Percentiles rank a stretch among this genome's conserved stretches.
Evolutionary conservation across 2,113 vertebrate genomes (phyloP).

Genomic region (Micronycteris hirsuta): DNA sequence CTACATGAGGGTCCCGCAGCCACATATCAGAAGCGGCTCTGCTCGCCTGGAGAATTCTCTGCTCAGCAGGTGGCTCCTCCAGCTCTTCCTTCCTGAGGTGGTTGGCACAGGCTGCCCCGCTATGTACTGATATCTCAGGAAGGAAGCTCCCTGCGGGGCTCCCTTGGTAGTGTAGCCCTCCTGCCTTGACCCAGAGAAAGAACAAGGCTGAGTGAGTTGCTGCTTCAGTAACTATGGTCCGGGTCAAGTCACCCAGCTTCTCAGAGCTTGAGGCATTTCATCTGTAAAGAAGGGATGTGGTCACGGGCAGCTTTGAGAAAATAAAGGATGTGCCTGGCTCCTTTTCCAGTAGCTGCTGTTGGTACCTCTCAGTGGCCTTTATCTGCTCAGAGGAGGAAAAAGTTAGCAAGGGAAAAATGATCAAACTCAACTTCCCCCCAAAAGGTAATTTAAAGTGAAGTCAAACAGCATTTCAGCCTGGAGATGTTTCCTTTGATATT

Average conservation of each 20-base stretch:
- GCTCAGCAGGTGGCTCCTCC: background rate
- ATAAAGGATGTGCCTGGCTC: background rate
- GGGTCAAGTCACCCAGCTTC: background rate
- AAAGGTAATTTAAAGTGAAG: background rate
- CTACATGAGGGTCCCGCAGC: accelerated
- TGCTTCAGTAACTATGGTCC: background rate
- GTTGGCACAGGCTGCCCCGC: too few species aligned
- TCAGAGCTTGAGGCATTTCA: background rate
- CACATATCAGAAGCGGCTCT: background rate
- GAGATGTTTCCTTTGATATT: background rate
- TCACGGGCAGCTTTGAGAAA: background rate
- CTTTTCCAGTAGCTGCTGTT: background rate
- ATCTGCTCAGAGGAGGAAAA: background rate
- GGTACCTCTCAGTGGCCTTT: background rate
- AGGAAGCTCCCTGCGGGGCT: background rate
- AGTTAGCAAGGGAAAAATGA: background rate
- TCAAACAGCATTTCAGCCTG: background rate
- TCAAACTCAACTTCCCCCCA: background rate
- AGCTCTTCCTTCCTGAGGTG: too few species aligned
- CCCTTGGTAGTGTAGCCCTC: background rate
- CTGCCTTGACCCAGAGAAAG: background rate
- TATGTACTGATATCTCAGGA: background rate
- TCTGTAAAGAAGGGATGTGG: background rate
- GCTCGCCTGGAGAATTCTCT: background rate
- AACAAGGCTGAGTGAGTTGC: background rate